Percentiles rank a stretch among this genome's conserved stretches.
Evolutionary conservation across 2,888 invertebrate species (phyloP).

Genomic region (Charanyca ferruginea): DNA sequence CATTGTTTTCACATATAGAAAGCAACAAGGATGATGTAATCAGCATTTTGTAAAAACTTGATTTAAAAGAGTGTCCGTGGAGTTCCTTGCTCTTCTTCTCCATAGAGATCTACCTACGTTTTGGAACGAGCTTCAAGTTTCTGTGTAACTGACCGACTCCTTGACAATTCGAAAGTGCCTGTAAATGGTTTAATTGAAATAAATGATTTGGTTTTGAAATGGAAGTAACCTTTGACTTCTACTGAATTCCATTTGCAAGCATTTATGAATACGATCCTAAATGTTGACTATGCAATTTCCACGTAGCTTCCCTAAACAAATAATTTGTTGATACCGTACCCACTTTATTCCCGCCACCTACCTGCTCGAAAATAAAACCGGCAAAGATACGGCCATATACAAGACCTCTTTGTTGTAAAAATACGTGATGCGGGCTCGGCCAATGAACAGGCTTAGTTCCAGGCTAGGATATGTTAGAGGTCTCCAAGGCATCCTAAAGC

Average conservation of each 20-base stretch:
- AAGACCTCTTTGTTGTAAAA: constrained; percentile 55
- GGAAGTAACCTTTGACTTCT: not conserved
- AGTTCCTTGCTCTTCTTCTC: too few relatives aligned
- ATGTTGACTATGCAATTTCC: constrained; percentile 4
- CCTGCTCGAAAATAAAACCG: constrained; percentile 50
- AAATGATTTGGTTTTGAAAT: too few relatives aligned
- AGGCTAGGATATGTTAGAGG: constrained; percentile 52
- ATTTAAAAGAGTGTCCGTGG: too few relatives aligned
- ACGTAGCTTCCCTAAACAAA: constrained; percentile 2
- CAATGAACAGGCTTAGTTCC: constrained; percentile 51
- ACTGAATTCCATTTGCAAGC: not conserved
- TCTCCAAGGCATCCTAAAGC: constrained; percentile 60
- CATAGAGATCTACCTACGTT: too few relatives aligned
- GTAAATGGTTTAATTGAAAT: too few relatives aligned
- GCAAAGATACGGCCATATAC: constrained; percentile 38
- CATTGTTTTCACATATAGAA: too few relatives aligned
- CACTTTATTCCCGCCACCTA: constrained; percentile 36
- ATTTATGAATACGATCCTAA: not conserved
- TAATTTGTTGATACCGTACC: constrained; percentile 33
- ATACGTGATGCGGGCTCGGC: constrained; percentile 44
- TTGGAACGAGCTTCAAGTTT: too few relatives aligned
- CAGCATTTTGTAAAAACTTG: too few relatives aligned
- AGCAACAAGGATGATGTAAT: too few relatives aligned
- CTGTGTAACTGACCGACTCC: too few relatives aligned
- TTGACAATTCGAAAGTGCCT: too few relatives aligned